phyloP scores from a whole-genome alignment of 2,797 vertebrate species.

The Hirundo rustica region DNA sequence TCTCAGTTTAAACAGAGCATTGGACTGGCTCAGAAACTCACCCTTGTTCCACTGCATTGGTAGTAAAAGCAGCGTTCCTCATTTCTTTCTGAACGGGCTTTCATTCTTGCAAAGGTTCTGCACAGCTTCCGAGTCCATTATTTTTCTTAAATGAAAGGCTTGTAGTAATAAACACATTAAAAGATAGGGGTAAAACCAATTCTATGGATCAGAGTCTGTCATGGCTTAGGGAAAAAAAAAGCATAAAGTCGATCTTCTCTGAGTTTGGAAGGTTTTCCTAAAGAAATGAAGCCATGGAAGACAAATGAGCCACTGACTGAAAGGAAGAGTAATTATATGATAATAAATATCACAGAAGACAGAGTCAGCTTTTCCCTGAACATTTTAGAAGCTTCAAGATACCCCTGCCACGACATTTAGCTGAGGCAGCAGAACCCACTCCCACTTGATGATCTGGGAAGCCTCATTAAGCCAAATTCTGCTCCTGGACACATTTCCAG shows the following conservation, averaged over 20 bases:
- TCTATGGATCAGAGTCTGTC: background rate
- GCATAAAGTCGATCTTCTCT: background rate
- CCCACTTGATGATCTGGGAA: background rate
- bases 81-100: background rate
- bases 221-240: background rate
- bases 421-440: background rate
- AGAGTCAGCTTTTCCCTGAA: conserved; percentile 5
- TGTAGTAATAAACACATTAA: background rate
- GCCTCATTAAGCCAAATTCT: background rate
- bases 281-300: background rate
- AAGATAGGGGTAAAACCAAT: background rate
- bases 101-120: background rate
- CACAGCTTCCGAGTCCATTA: background rate
- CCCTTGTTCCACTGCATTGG: fast-evolving
- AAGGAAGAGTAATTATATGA: conserved; percentile 1
- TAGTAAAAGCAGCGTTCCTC: background rate
- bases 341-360: conserved; percentile 16
- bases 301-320: background rate
- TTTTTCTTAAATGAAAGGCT: background rate
- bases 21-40: background rate
- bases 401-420: background rate
- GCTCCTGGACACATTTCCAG: background rate
- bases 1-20: background rate
- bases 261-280: background rate
- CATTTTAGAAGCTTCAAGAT: conserved; percentile 10